These are phyloP conservation scores for Myrmophylax atrothorax DNA, from an alignment of 2,113 vertebrate genomes.

Conservation along the genomic window DNA sequence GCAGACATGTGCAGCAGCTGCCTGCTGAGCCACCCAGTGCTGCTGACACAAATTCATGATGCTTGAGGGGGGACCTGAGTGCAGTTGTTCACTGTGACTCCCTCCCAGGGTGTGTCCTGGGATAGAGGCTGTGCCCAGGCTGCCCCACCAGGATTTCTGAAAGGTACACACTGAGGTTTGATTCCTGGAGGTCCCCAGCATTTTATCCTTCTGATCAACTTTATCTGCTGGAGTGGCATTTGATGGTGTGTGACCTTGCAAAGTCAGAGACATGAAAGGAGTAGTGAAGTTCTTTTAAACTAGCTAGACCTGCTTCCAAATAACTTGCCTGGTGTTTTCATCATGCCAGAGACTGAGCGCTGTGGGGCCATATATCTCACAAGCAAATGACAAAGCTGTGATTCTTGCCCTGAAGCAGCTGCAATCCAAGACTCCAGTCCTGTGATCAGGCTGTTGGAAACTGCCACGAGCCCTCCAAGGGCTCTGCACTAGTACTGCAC, in stretches of 20 bases:
- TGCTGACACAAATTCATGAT: rapidly evolving
- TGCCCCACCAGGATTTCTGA: background rate
- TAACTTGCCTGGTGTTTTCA: background rate
- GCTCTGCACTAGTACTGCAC: rapidly evolving
- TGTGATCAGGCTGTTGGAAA: background rate
- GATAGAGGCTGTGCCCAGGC: background rate
- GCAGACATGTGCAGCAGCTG: background rate
- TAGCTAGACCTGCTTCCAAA: background rate
- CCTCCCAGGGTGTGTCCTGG: background rate
- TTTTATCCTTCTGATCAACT: background rate
- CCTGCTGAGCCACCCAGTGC: background rate
- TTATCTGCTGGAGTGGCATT: background rate
- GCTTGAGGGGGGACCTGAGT: rapidly evolving
- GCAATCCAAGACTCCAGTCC: background rate
- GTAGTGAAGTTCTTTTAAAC: background rate
- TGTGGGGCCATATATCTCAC: background rate
- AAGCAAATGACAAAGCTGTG: background rate
- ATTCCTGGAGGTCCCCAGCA: background rate
- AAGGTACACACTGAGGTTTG: rapidly evolving
- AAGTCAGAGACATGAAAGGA: background rate
- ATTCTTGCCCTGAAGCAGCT: background rate
- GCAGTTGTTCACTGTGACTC: too few species aligned
- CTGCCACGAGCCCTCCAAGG: rapidly evolving
- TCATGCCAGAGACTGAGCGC: background rate
- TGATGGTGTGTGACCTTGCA: background rate